phyloP scores from a whole-genome alignment of 2,113 vertebrate genomes.

The Regulus satrapa region DNA sequence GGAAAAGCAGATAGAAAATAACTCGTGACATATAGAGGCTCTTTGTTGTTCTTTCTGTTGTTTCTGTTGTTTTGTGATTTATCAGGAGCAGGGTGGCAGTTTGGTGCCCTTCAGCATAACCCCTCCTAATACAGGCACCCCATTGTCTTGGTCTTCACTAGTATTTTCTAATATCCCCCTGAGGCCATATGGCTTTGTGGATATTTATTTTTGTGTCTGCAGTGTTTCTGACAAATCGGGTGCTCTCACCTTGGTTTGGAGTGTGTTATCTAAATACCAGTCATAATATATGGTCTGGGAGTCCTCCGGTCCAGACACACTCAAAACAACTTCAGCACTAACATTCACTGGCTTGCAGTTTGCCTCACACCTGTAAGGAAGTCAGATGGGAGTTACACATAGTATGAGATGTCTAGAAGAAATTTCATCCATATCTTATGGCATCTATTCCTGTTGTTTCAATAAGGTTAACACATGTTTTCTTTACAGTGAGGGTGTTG shows the following conservation, averaged over 20 bases:
- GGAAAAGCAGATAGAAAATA: slow-evolving; percentile 8
- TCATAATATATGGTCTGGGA: slow-evolving; percentile 4
- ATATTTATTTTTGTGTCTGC: neutral
- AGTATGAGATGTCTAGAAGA: neutral
- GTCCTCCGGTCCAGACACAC: slow-evolving; percentile 23
- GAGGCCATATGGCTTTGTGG: neutral
- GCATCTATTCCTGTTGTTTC: neutral
- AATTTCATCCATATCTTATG: neutral
- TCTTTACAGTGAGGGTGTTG: neutral
- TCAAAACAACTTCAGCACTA: slow-evolving; percentile 31
- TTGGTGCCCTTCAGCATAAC: neutral
- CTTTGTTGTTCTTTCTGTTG: neutral
- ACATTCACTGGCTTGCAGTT: slow-evolving; percentile 66
- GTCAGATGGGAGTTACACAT: neutral
- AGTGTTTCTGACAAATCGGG: neutral
- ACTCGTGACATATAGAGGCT: neutral
- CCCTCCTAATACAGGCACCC: neutral
- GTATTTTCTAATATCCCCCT: neutral
- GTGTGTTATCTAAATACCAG: slow-evolving; percentile 70
- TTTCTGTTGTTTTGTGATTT: too few species aligned
- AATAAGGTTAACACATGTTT: neutral
- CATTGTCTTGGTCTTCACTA: accelerated
- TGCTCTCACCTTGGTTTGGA: slow-evolving; percentile 66
- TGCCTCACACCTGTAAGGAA: slow-evolving; percentile 68
- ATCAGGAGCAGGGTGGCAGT: neutral